These are phyloP conservation scores for Lamellibrachia columna DNA, from an alignment of 2,888 invertebrate species.

Conservation along the genomic window DNA sequence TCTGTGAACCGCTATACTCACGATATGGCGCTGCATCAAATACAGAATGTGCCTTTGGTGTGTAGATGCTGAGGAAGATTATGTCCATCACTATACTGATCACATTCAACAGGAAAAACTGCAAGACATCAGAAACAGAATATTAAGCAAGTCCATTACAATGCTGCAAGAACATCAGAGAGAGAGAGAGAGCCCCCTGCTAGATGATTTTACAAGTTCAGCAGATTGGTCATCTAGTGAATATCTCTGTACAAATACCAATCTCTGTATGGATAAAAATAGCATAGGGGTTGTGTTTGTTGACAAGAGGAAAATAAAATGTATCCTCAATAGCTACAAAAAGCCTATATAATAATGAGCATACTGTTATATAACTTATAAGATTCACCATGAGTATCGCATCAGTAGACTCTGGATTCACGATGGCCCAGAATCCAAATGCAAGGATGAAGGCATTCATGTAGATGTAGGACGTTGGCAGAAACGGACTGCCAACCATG, in stretches of 20 bases:
- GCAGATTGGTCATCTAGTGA: neutral
- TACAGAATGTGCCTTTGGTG: neutral
- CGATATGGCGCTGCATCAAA: too few species aligned
- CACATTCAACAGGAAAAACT: slow-evolving; percentile 52
- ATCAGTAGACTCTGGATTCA: slow-evolving; percentile 65
- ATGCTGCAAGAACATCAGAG: too few species aligned
- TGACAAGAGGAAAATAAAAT: neutral
- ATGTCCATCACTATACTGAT: slow-evolving; percentile 58
- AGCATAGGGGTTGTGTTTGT: neutral
- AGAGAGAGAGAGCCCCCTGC: too few species aligned
- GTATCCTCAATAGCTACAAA: neutral
- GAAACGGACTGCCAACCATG: slow-evolving; percentile 64
- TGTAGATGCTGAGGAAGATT: slow-evolving; percentile 48
- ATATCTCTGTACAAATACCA: neutral
- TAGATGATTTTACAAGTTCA: too few species aligned
- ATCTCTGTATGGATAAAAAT: neutral
- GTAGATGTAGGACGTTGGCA: slow-evolving; percentile 64
- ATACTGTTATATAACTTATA: neutral
- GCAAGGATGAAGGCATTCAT: slow-evolving; percentile 68
- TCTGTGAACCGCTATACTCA: neutral
- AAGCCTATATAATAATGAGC: neutral
- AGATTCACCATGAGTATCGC: slow-evolving; percentile 67
- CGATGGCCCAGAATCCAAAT: slow-evolving; percentile 68
- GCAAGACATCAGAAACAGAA: slow-evolving; percentile 35
- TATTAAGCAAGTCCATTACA: too few species aligned